phyloP scores from a whole-genome alignment of 2,113 vertebrate genomes.

The Mustela nigripes region DNA sequence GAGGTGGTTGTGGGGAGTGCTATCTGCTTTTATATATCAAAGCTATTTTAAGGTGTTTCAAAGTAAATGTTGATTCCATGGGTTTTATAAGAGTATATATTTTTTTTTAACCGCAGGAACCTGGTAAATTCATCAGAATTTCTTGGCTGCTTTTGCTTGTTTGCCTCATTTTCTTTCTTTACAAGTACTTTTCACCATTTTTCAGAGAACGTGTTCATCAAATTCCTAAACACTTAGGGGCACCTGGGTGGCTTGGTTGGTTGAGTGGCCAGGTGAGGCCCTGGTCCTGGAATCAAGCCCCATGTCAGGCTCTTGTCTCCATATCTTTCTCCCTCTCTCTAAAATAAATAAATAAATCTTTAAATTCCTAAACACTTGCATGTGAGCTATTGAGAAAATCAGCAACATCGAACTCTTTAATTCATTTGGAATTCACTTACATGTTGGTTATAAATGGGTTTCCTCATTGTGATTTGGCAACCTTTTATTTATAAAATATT shows the following conservation, averaged over 20 bases:
- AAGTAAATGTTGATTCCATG: not conserved
- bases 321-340: not conserved
- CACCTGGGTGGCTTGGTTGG: not conserved
- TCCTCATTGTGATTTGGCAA: not conserved
- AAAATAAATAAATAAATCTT: not conserved
- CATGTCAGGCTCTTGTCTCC: not conserved
- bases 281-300: not conserved
- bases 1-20: not conserved
- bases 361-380: not conserved
- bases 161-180: not conserved
- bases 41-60: slow-evolving; percentile 22
- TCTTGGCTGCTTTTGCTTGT: not conserved
- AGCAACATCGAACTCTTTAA: not conserved
- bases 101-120: not conserved
- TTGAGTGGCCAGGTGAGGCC: not conserved
- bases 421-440: slow-evolving; percentile 1
- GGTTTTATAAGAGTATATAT: not conserved
- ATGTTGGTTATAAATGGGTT: not conserved
- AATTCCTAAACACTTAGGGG: not conserved
- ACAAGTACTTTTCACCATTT: not conserved
- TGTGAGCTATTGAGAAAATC: not conserved
- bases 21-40: not conserved
- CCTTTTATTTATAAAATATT: not conserved
- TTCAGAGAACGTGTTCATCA: not conserved
- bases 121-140: not conserved